phyloP scores from a whole-genome alignment of 1,140 invertebrate species.

The Linepithema humile region DNA sequence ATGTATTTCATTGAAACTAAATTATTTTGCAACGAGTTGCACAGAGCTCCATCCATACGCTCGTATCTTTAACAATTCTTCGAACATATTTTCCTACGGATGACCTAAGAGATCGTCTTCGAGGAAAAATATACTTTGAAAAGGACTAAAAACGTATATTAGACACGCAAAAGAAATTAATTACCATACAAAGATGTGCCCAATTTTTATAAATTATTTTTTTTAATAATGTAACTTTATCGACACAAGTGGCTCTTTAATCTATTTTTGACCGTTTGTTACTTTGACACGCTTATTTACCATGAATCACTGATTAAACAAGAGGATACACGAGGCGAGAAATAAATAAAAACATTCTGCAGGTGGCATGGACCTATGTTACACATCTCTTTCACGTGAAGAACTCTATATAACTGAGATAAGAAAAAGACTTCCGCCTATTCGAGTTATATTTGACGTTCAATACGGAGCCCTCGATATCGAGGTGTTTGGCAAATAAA shows the following conservation, averaged over 20 bases:
- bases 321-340: background rate
- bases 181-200: background rate
- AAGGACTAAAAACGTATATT: background rate
- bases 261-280: background rate
- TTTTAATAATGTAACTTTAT: too few relatives aligned
- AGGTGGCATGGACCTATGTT: background rate
- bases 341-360: background rate
- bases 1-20: slow-evolving; percentile 39
- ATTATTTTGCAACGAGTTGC: slow-evolving; percentile 43
- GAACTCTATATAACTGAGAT: slow-evolving; percentile 28
- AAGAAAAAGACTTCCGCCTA: slow-evolving; percentile 36
- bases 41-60: background rate
- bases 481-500: slow-evolving; percentile 67
- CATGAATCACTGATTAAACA: background rate
- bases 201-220: background rate
- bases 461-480: slow-evolving; percentile 53
- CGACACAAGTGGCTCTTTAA: too few relatives aligned
- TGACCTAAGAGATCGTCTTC: background rate
- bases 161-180: background rate
- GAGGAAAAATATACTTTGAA: background rate
- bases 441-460: slow-evolving; percentile 60
- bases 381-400: background rate
- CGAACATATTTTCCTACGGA: background rate
- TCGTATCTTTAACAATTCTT: background rate
- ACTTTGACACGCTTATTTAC: background rate